Evolutionary conservation across 2,113 vertebrate species (phyloP).

Genomic region (Xenopus tropicalis): DNA sequence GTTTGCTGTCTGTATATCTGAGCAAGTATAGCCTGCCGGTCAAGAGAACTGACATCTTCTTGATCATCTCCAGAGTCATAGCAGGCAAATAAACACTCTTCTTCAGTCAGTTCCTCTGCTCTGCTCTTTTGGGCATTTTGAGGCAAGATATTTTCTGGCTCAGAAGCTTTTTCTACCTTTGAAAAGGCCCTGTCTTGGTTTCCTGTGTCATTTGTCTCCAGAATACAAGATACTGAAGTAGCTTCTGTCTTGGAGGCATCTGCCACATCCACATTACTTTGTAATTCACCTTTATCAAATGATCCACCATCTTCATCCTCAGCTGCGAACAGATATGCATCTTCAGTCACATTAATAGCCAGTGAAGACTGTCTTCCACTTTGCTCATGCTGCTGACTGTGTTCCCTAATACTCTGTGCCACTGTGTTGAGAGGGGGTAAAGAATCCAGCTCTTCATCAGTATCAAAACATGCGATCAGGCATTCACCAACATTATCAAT

Average conservation of each 20-base stretch:
- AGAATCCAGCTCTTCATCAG: constrained; percentile 4
- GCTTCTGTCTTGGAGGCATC: rapidly evolving
- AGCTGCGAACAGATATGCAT: neutral
- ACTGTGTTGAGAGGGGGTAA: neutral
- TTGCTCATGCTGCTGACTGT: neutral
- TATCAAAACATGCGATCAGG: constrained; percentile 2
- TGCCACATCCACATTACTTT: neutral
- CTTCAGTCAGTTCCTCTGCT: neutral
- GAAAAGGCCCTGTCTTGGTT: neutral
- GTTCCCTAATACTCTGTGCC: neutral
- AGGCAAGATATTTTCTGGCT: neutral
- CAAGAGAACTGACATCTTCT: constrained; percentile 18
- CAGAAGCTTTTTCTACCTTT: neutral
- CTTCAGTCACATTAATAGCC: constrained; percentile 7
- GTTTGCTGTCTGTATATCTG: neutral
- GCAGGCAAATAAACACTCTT: constrained; percentile 33
- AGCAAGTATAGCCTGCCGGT: neutral
- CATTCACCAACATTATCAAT: neutral
- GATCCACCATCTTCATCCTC: neutral
- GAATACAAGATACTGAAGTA: neutral
- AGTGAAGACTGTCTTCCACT: constrained; percentile 29
- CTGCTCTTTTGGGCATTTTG: neutral
- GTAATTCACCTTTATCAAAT: neutral
- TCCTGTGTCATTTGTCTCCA: neutral
- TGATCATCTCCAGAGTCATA: constrained; percentile 44